phyloP scores from a whole-genome alignment of 2,797 vertebrate species.

The Tarsius wallacei region DNA sequence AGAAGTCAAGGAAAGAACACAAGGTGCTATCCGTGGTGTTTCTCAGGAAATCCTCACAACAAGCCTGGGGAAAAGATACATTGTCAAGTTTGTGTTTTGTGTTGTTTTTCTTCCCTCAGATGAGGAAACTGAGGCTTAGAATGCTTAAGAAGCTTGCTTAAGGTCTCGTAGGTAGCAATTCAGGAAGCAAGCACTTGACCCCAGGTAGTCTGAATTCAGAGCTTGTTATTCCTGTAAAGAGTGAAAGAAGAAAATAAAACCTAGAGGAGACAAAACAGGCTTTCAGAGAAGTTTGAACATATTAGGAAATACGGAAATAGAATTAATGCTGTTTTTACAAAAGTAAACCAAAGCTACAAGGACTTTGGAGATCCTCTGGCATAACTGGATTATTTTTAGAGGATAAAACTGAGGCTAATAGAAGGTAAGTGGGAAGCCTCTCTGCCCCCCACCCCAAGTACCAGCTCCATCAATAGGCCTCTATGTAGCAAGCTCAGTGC shows the following conservation, averaged over 20 bases:
- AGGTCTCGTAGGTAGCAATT: neutral
- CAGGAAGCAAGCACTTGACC: neutral
- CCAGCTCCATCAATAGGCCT: neutral
- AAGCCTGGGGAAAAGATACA: neutral
- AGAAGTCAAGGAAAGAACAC: neutral
- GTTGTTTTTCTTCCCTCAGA: neutral
- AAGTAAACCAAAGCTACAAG: neutral
- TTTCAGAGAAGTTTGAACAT: neutral
- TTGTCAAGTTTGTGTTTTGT: neutral
- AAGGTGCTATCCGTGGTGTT: neutral
- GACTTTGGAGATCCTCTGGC: neutral
- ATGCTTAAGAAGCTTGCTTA: neutral
- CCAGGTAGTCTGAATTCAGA: neutral
- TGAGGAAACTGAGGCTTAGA: neutral
- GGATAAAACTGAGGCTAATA: neutral
- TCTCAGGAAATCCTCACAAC: neutral
- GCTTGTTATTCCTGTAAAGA: neutral
- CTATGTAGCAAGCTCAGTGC: neutral
- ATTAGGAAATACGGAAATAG: neutral
- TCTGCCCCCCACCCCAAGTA: neutral
- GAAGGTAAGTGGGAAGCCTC: neutral
- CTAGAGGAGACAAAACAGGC: neutral
- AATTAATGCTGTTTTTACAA: neutral
- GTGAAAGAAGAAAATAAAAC: conserved; percentile 10
- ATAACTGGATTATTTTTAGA: conserved; percentile 7